Percentiles rank a stretch among this genome's conserved stretches.
phyloP scores from a whole-genome alignment of 92 coral and sea anemone genomes.

The Siderastrea radians region DNA sequence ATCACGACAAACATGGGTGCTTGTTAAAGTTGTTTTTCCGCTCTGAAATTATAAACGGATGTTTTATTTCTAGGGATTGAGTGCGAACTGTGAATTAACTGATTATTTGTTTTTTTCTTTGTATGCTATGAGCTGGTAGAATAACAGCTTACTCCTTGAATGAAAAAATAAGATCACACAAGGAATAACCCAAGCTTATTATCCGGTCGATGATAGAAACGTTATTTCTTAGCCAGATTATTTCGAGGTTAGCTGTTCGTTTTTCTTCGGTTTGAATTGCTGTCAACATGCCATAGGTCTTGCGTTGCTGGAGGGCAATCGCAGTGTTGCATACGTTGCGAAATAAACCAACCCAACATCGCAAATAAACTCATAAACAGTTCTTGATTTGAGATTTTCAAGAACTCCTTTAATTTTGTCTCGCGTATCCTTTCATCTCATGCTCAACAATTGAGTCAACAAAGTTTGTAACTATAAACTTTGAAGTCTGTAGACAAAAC shows the following conservation, averaged over 20 bases:
- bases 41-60: too few relatives aligned
- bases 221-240: not conserved
- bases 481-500: not conserved
- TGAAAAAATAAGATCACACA: too few relatives aligned
- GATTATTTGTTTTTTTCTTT: not conserved
- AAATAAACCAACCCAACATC: too few relatives aligned
- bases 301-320: too few relatives aligned
- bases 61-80: not conserved
- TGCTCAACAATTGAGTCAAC: too few relatives aligned
- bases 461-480: not conserved
- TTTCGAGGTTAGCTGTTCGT: not conserved
- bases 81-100: not conserved
- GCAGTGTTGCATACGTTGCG: too few relatives aligned
- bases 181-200: conserved; percentile 7
- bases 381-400: too few relatives aligned
- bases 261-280: too few relatives aligned
- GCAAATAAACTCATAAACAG: too few relatives aligned
- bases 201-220: conserved; percentile 14
- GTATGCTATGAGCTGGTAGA: not conserved
- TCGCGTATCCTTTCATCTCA: too few relatives aligned
- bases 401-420: too few relatives aligned
- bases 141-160: not conserved
- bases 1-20: not conserved
- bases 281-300: not conserved
- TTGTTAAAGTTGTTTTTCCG: not conserved